These are phyloP conservation scores for Hipparchia sbordonii DNA, from an alignment of 2,888 invertebrate species.

Conservation along the genomic window DNA sequence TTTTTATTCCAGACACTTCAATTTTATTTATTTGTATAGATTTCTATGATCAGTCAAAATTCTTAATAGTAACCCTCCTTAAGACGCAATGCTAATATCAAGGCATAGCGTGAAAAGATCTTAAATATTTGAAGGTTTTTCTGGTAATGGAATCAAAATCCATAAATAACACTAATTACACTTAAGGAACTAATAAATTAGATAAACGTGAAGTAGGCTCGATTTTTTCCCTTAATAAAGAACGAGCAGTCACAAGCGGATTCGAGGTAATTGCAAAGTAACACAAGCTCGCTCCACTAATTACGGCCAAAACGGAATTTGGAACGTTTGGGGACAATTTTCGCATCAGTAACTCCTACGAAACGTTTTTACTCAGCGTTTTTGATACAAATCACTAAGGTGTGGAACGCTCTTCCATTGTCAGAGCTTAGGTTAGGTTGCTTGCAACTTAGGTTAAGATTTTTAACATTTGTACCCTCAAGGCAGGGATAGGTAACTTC, in stretches of 20 bases:
- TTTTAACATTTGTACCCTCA: too few relatives aligned
- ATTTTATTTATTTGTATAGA: too few relatives aligned
- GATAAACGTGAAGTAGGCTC: slow-evolving; percentile 12
- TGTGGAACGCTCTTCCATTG: neutral
- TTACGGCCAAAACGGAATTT: slow-evolving; percentile 5
- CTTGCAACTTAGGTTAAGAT: too few relatives aligned
- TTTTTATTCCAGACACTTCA: too few relatives aligned
- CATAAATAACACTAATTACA: neutral
- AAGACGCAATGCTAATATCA: too few relatives aligned
- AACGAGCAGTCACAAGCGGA: neutral
- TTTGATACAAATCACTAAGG: neutral
- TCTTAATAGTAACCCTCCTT: too few relatives aligned
- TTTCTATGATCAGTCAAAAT: too few relatives aligned
- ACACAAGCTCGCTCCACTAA: slow-evolving; percentile 9
- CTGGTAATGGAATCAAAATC: neutral
- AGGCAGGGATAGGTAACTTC: too few relatives aligned
- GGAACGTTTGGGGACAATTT: slow-evolving; percentile 4
- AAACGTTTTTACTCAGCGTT: neutral
- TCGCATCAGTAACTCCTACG: neutral
- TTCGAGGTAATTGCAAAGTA: slow-evolving; percentile 10
- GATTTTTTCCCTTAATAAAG: slow-evolving; percentile 17
- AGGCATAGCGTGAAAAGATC: too few relatives aligned
- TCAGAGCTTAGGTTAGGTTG: too few relatives aligned
- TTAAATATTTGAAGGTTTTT: neutral
- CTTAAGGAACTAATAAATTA: slow-evolving; percentile 12